A percentile compares a stretch with the other conserved stretches of the same genome.
phyloP scores from a whole-genome alignment of 2,797 vertebrate species.

The Ctenosaura bakeri region DNA sequence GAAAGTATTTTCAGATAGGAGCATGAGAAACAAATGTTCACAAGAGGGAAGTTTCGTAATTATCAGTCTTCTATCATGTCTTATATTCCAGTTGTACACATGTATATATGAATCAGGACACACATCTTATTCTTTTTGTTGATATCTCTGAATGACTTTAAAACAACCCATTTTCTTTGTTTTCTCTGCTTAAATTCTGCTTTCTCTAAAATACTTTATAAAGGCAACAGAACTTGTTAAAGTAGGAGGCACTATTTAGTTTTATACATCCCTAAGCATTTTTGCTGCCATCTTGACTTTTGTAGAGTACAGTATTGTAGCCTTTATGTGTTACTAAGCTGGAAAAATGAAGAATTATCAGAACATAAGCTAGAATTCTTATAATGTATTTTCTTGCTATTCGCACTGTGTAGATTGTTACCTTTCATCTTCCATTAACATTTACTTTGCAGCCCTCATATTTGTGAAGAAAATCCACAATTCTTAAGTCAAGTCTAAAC shows the following conservation, averaged over 20 bases:
- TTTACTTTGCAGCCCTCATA: slow-evolving; percentile 18
- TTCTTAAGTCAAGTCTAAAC: slow-evolving; percentile 22
- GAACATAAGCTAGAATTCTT: background rate
- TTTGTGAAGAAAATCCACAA: slow-evolving; percentile 13
- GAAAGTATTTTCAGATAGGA: background rate
- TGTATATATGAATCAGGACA: background rate
- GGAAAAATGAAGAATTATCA: background rate
- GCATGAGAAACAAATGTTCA: background rate
- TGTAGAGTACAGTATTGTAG: background rate
- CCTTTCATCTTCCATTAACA: slow-evolving; percentile 15
- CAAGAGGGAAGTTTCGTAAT: background rate
- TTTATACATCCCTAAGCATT: background rate
- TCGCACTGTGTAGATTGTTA: background rate
- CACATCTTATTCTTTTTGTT: background rate
- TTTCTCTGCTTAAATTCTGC: background rate
- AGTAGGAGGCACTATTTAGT: background rate
- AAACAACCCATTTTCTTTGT: background rate
- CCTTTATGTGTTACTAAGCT: background rate
- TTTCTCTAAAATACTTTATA: background rate
- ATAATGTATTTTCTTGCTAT: background rate
- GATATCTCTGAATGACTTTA: too few species aligned
- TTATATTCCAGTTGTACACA: background rate
- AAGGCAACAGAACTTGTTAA: background rate
- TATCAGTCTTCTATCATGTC: background rate
- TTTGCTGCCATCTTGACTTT: background rate